Evolutionary conservation across 2,888 invertebrate species (phyloP).

Genomic region (Pheosia gnoma): DNA sequence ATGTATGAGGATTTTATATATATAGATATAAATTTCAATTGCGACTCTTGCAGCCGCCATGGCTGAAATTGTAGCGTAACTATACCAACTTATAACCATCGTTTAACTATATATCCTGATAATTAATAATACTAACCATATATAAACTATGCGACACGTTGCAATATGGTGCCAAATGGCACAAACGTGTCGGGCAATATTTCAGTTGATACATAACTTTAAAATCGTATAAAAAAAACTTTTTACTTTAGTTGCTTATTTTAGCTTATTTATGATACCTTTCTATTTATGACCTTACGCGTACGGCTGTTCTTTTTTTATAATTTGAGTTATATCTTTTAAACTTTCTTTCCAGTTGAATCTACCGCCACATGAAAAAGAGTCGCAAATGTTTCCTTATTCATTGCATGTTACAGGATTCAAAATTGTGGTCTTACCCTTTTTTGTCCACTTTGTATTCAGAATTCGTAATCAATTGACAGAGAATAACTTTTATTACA

Average conservation of each 20-base stretch:
- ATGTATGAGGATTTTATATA: too few relatives aligned
- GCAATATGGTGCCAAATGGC: not conserved
- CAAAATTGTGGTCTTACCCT: slow-evolving; percentile 23
- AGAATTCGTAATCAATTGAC: slow-evolving; percentile 42
- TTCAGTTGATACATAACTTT: not conserved
- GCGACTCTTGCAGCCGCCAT: too few relatives aligned
- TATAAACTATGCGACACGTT: not conserved
- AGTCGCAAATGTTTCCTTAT: not conserved
- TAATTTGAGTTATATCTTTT: too few relatives aligned
- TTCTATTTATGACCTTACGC: too few relatives aligned
- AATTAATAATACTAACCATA: not conserved
- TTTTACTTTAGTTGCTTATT: too few relatives aligned
- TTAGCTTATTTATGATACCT: too few relatives aligned
- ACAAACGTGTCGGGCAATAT: not conserved
- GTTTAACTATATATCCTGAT: not conserved
- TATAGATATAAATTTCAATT: too few relatives aligned
- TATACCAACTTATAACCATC: too few relatives aligned
- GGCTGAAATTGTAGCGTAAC: too few relatives aligned
- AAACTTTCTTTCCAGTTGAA: too few relatives aligned
- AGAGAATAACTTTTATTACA: slow-evolving; percentile 36
- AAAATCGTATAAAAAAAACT: not conserved
- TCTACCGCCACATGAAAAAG: too few relatives aligned
- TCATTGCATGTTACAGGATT: not conserved
- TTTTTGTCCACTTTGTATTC: slow-evolving; percentile 43
- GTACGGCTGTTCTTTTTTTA: too few relatives aligned